A percentile compares a stretch with the other conserved stretches of the same genome.
Evolutionary conservation across 2,113 vertebrate species (phyloP).

Genomic region (Peromyscus leucopus): DNA sequence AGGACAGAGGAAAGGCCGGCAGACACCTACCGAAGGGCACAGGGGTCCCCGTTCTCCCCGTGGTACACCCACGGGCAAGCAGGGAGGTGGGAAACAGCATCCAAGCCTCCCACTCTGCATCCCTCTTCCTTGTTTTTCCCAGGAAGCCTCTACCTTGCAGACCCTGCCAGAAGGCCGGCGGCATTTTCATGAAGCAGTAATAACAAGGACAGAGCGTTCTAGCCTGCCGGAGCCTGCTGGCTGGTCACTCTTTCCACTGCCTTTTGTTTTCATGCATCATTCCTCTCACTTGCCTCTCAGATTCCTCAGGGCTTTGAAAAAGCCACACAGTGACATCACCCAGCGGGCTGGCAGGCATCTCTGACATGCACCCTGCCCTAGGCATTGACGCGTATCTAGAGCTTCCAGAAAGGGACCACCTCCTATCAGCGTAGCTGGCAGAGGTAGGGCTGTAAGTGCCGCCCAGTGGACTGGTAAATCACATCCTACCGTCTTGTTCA

Average conservation of each 20-base stretch:
- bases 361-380: conserved; percentile 41
- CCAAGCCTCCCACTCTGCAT: neutral
- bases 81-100: neutral
- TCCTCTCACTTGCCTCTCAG: conserved; percentile 78
- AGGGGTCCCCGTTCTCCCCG: neutral
- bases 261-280: conserved; percentile 84
- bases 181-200: conserved; percentile 77
- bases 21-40: neutral
- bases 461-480: neutral
- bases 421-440: neutral
- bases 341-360: conserved; percentile 61
- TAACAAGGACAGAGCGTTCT: conserved; percentile 83
- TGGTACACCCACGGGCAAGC: conserved; percentile 2
- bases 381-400: neutral
- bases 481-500: neutral
- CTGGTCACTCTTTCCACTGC: conserved; percentile 82
- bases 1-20: conserved; percentile 9
- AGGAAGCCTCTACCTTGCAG: conserved; percentile 73
- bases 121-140: conserved; percentile 71
- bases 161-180: conserved; percentile 74
- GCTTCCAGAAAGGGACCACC: neutral
- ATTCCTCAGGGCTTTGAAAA: conserved; percentile 82
- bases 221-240: conserved; percentile 79
- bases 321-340: conserved; percentile 77
- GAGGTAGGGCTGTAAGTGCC: conserved; percentile 8